Conservation (phyloP, 2,888 invertebrate genomes). For the Acrocyrtus sp. region DNA sequence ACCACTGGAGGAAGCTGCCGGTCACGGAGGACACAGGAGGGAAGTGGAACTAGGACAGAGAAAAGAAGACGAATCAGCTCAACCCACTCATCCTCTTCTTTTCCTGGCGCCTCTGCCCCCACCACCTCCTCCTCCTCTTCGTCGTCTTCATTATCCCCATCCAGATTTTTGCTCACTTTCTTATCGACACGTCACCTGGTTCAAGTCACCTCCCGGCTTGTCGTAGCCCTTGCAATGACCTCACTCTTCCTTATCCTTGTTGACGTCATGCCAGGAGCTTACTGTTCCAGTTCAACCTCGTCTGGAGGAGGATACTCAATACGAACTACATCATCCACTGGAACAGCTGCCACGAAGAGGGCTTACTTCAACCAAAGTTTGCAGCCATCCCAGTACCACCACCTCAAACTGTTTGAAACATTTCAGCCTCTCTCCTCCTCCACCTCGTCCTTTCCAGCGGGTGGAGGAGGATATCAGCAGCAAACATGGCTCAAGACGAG, state of each 20-base stretch:
- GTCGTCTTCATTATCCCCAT: constrained; percentile 29
- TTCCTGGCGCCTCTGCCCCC: background rate
- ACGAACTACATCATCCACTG: background rate
- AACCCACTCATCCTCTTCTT: constrained; percentile 26
- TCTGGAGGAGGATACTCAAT: background rate
- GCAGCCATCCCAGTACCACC: constrained; percentile 7
- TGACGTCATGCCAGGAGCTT: constrained; percentile 52
- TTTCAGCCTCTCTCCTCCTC: constrained; percentile 28
- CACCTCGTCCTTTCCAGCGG: constrained; percentile 12
- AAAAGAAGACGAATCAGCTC: constrained; percentile 34
- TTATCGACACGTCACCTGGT: constrained; percentile 48
- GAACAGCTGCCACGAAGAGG: constrained; percentile 31
- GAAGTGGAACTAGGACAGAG: constrained; percentile 16
- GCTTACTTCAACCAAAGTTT: constrained; percentile 42
- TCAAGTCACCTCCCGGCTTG: constrained; percentile 46
- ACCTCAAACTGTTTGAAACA: constrained; percentile 4
- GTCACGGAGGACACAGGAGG: background rate
- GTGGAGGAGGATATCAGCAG: constrained; percentile 8
- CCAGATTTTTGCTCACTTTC: constrained; percentile 48
- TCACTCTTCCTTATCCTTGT: constrained; percentile 46
- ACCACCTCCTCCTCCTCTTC: constrained; percentile 24
- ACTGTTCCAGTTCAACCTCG: constrained; percentile 41
- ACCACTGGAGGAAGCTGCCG: background rate
- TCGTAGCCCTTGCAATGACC: constrained; percentile 55
- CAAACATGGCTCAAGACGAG: constrained; percentile 42